Conservation (phyloP, 2,888 invertebrate species). For the Acleris sparsana region DNA sequence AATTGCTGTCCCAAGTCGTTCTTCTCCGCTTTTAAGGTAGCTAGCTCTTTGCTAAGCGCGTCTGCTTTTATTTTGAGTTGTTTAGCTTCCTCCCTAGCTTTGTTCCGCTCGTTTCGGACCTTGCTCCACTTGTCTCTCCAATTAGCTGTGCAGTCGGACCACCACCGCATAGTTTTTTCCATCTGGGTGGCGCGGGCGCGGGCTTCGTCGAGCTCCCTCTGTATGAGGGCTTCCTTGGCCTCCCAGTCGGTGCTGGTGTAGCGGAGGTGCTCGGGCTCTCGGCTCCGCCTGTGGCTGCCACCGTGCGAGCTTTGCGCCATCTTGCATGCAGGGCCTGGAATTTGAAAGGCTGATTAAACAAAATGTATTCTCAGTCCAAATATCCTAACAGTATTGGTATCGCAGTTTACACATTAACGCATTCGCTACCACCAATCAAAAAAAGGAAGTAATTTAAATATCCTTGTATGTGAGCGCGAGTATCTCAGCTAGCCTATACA, state of each 20-base stretch:
- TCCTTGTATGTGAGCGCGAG: no score
- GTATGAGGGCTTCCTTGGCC: conserved; percentile 87
- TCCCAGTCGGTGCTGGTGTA: conserved; percentile 90
- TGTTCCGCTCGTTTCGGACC: conserved; percentile 95
- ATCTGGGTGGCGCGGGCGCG: conserved; percentile 97
- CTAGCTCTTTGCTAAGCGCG: conserved; percentile 88
- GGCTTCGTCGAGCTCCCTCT: conserved; percentile 95
- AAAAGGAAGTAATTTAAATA: no score
- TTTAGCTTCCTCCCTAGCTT: conserved; percentile 95
- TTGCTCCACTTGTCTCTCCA: conserved; percentile 98
- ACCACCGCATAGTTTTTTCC: conserved; percentile 98
- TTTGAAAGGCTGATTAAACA: conserved; percentile 11
- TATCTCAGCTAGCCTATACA: no score
- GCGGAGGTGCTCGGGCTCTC: conserved; percentile 86
- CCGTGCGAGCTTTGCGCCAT: conserved; percentile 88
- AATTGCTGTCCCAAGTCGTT: conserved; percentile 90
- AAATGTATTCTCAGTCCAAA: conserved; percentile 6
- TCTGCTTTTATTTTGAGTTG: conserved; percentile 92
- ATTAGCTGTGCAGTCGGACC: conserved; percentile 97
- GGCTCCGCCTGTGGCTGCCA: conserved; percentile 84
- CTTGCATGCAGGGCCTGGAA: conserved; percentile 53
- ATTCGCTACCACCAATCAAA: no score
- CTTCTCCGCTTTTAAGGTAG: conserved; percentile 89
- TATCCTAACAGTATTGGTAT: no score
- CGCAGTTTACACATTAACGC: no score